Conservation (phyloP, 2,797 vertebrate species). For the Manis pentadactyla region DNA sequence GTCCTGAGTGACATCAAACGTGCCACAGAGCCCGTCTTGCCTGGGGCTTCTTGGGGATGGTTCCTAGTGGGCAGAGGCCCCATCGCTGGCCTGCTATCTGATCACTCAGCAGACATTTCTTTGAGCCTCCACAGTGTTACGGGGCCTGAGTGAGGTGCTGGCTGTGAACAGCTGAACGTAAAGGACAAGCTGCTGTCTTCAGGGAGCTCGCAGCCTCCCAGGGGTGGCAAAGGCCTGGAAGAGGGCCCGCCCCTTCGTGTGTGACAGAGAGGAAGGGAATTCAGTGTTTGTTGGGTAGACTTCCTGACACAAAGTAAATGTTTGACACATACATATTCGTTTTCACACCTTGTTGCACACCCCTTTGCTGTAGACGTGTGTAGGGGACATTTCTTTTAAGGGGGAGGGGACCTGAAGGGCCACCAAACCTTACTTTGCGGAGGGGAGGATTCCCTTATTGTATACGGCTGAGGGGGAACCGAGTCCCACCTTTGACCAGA, state of each 20-base stretch:
- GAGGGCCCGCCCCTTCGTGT: neutral
- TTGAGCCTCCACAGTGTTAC: neutral
- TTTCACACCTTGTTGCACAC: rapidly evolving
- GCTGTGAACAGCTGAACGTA: neutral
- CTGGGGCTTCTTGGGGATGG: neutral
- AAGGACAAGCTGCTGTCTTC: neutral
- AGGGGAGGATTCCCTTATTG: neutral
- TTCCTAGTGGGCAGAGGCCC: neutral
- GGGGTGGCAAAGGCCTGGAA: neutral
- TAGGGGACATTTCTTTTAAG: neutral
- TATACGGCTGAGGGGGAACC: rapidly evolving
- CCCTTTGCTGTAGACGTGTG: neutral
- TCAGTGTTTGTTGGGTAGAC: neutral
- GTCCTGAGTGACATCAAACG: too few relatives aligned
- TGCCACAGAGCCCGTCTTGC: rapidly evolving
- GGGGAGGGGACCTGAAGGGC: neutral
- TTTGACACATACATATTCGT: rapidly evolving
- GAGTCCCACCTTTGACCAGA: neutral
- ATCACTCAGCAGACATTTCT: neutral
- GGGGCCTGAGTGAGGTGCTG: neutral
- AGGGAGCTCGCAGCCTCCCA: neutral
- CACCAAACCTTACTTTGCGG: neutral
- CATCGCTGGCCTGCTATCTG: neutral
- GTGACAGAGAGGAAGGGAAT: neutral
- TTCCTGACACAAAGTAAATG: neutral